Conservation (phyloP, 2,888 invertebrate genomes). For the Hirtodrosophila histrioides region DNA sequence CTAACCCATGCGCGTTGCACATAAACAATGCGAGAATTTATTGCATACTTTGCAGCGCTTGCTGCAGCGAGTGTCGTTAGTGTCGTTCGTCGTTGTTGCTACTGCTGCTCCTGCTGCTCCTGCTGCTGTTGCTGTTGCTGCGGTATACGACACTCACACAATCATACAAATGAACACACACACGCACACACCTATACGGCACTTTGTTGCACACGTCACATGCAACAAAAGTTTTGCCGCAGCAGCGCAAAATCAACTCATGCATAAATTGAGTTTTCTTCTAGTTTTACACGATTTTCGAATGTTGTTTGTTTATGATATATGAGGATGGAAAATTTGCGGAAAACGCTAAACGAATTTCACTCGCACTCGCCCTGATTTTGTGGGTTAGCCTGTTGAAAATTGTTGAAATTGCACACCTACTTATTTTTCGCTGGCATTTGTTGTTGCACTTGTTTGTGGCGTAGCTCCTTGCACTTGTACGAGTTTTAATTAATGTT, state of each 20-base stretch:
- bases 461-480: slow-evolving; percentile 14
- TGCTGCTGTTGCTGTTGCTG: slow-evolving; percentile 34
- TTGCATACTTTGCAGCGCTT: slow-evolving; percentile 77
- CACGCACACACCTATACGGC: slow-evolving; percentile 47
- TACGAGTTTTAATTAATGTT: too few species aligned
- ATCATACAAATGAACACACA: background rate
- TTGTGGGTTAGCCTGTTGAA: slow-evolving; percentile 42
- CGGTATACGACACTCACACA: slow-evolving; percentile 27
- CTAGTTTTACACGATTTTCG: slow-evolving; percentile 24
- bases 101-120: slow-evolving; percentile 62
- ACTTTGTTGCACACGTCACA: slow-evolving; percentile 76
- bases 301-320: slow-evolving; percentile 9
- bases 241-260: slow-evolving; percentile 60
- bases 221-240: slow-evolving; percentile 68
- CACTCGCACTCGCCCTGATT: slow-evolving; percentile 41
- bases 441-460: slow-evolving; percentile 27
- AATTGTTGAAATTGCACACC: slow-evolving; percentile 56
- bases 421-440: slow-evolving; percentile 23
- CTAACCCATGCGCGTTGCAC: slow-evolving; percentile 55
- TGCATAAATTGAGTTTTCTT: slow-evolving; percentile 63
- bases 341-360: too few species aligned
- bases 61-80: slow-evolving; percentile 63
- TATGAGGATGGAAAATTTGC: background rate
- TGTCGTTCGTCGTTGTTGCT: slow-evolving; percentile 30
- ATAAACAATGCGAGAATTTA: slow-evolving; percentile 77